Percentiles rank a stretch among this genome's conserved stretches.
phyloP scores from a whole-genome alignment of 2,113 vertebrate species.

The Osmerus mordax region DNA sequence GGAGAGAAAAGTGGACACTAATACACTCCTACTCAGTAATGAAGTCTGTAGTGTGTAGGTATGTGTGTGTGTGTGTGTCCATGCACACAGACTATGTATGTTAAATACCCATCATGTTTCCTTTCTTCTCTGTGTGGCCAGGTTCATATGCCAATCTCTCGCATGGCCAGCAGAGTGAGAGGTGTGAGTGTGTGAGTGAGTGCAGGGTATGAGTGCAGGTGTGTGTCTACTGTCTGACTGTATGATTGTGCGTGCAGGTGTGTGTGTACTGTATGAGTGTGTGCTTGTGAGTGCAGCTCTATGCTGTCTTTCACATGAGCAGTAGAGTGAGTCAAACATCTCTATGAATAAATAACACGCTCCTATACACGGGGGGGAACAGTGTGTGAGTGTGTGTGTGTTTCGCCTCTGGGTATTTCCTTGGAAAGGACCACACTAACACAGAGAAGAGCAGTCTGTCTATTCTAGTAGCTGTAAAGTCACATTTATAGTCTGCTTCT shows the following conservation, averaged over 20 bases:
- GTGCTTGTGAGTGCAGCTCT: slow-evolving; percentile 32
- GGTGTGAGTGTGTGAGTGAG: slow-evolving; percentile 13
- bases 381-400: slow-evolving; percentile 25
- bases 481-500: slow-evolving; percentile 21
- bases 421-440: slow-evolving; percentile 50
- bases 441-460: slow-evolving; percentile 23
- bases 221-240: neutral
- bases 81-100: slow-evolving; percentile 20
- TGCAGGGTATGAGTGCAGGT: slow-evolving; percentile 23
- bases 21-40: too few species aligned
- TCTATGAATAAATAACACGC: slow-evolving; percentile 59
- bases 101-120: slow-evolving; percentile 53
- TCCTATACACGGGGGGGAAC: slow-evolving; percentile 49
- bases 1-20: too few species aligned
- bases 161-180: slow-evolving; percentile 25
- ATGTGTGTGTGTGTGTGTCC: slow-evolving; percentile 18
- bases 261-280: slow-evolving; percentile 20
- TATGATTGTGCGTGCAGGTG: slow-evolving; percentile 7
- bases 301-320: slow-evolving; percentile 57
- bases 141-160: slow-evolving; percentile 38
- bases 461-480: slow-evolving; percentile 37
- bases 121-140: slow-evolving; percentile 44
- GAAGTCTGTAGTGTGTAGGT: slow-evolving; percentile 1
- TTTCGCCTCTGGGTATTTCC: slow-evolving; percentile 51
- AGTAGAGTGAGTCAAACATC: slow-evolving; percentile 56